Evolutionary conservation across 2,113 vertebrate species (phyloP), one percentile per base, ranked within the genome.

Genomic region (Pseudorectes ferrugineus): DNA sequence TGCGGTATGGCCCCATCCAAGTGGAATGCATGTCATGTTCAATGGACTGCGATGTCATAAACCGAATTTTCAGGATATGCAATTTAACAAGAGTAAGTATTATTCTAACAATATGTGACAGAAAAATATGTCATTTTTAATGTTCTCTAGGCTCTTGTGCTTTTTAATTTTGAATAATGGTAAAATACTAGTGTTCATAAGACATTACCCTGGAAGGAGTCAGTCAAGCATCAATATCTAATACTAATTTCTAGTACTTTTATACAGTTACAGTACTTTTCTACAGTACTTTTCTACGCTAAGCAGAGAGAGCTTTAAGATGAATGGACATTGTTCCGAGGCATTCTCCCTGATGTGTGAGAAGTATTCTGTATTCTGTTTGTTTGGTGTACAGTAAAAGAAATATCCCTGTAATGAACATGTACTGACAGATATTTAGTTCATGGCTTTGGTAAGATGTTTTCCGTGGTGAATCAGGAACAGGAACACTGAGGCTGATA

Each of bases 21-120:
- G 99, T 99, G 91, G 99, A 99, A 76, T 99, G 99, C 94, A 99
- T 99, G 98, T 99, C 99, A 1, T 99, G 99, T 96, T 99, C 99
- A 11, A 99, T 99, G 99, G 99, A 99, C 94, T 99, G 99, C 62
- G 99, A 99, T 4, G 98, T 99, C 65, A 99, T 99, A 96, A 99
- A 98, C 79, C 96, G 99, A 66, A 99, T 99, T 92, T 99, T 99
- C 98, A 99, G 99, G 98, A 99, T 99, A 98, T 99, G 99, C 97
- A 99, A 99, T 95, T 98, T 99, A 96, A 99, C 99, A 84, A 98
- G 99, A 97, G 99, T 99, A 81, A 98, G 99, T 90, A 45, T 58
- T 75, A 46, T 55, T 2, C 0, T 87, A 63, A 57, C 9, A 57
- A 48, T 33, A 36, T 23, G 4, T 65, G 63, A 63, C 2, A 1